phyloP scores from a whole-genome alignment of 2,113 vertebrate genomes.

The Periophthalmus modestus region DNA sequence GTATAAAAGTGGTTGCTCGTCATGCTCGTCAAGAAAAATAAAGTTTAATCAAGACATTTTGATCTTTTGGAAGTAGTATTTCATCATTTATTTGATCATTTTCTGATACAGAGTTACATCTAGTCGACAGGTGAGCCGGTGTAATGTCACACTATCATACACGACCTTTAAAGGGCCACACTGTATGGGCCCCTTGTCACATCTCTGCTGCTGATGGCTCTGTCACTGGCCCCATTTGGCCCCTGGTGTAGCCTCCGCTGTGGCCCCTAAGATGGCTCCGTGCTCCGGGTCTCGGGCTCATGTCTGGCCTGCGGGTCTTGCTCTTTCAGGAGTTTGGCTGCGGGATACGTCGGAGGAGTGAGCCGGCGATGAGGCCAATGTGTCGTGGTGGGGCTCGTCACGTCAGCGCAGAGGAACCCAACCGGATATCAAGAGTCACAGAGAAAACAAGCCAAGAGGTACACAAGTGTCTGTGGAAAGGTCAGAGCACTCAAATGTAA shows the following conservation, averaged over 20 bases:
- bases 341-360: constrained; percentile 64
- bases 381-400: constrained; percentile 68
- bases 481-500: constrained; percentile 38
- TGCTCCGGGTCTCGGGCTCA: constrained; percentile 82
- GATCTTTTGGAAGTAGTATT: background rate
- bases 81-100: background rate
- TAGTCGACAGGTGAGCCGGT: constrained; percentile 27
- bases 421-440: constrained; percentile 43
- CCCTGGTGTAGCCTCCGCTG: constrained; percentile 58
- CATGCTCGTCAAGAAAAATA: too few relatives aligned
- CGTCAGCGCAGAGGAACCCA: constrained; percentile 44
- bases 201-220: constrained; percentile 81
- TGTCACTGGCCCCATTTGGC: constrained; percentile 77
- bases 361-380: constrained; percentile 68
- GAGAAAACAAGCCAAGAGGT: constrained; percentile 45
- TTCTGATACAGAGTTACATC: background rate
- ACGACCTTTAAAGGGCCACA: constrained; percentile 87
- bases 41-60: too few relatives aligned
- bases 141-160: constrained; percentile 64
- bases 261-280: constrained; percentile 80
- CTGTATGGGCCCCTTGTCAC: constrained; percentile 80
- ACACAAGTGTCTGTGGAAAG: constrained; percentile 45
- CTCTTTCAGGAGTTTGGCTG: constrained; percentile 75
- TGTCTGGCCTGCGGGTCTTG: constrained; percentile 75
- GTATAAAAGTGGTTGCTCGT: too few relatives aligned